A percentile compares a stretch with the other conserved stretches of the same genome.
phyloP scores from a whole-genome alignment of 2,888 invertebrate genomes.

The Eueremaeus valkanovi region DNA sequence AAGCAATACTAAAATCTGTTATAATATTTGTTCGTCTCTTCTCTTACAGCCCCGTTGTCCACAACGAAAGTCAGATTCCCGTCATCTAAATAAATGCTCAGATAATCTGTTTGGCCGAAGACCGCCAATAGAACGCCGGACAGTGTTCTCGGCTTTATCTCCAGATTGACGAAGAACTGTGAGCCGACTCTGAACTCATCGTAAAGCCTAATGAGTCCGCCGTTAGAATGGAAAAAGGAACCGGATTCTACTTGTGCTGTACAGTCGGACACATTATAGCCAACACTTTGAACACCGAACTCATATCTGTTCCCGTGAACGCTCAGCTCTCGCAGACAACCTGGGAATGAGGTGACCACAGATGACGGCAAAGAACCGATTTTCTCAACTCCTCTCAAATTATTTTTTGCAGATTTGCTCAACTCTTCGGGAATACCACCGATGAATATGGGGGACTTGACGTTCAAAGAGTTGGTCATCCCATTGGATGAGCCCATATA shows the following conservation, averaged over 20 bases:
- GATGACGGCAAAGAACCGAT: conserved; percentile 56
- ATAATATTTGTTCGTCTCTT: not conserved
- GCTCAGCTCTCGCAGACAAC: conserved; percentile 68
- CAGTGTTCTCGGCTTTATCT: conserved; percentile 76
- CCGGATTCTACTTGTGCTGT: conserved; percentile 73
- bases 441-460: conserved; percentile 68
- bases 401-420: conserved; percentile 53
- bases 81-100: conserved; percentile 80
- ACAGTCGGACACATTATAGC: conserved; percentile 69
- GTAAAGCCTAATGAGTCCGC: conserved; percentile 63
- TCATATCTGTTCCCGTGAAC: conserved; percentile 49
- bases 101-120: conserved; percentile 73
- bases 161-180: conserved; percentile 72
- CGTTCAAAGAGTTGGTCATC: conserved; percentile 57
- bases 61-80: conserved; percentile 78
- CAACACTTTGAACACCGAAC: conserved; percentile 60
- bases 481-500: conserved; percentile 49
- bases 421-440: conserved; percentile 67
- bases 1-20: not conserved
- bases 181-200: conserved; percentile 74
- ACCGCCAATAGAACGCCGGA: conserved; percentile 82
- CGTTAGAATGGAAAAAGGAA: conserved; percentile 70
- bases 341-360: conserved; percentile 68
- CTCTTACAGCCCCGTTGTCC: conserved; percentile 58
- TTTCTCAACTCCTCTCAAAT: conserved; percentile 50